phyloP scores from a whole-genome alignment of 2,888 invertebrate genomes.

The Exocentrus adspersus region DNA sequence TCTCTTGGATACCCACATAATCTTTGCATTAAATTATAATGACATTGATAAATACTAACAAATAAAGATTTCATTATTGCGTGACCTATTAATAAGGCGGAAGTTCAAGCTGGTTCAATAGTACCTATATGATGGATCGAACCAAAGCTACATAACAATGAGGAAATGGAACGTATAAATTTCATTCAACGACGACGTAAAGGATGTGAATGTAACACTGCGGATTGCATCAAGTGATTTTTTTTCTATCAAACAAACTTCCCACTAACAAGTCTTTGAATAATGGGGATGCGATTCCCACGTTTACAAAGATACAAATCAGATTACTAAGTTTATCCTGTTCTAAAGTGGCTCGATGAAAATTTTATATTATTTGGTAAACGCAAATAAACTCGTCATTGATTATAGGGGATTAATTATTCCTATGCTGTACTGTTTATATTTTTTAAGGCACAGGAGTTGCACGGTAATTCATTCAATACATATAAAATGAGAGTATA shows the following conservation, averaged over 20 bases:
- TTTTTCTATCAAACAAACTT: not conserved
- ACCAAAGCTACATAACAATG: constrained; percentile 19
- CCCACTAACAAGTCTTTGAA: not conserved
- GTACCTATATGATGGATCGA: constrained; percentile 19
- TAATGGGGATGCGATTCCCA: not conserved
- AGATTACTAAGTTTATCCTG: too few species aligned
- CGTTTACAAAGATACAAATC: not conserved
- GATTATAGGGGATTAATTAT: too few species aligned
- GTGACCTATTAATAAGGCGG: constrained; percentile 22
- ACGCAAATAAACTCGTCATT: too few species aligned
- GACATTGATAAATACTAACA: not conserved
- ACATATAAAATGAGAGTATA: too few species aligned
- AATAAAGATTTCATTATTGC: not conserved
- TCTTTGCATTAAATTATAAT: not conserved
- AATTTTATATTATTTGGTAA: too few species aligned
- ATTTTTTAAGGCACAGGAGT: too few species aligned
- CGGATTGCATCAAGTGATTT: not conserved
- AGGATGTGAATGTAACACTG: constrained; percentile 6
- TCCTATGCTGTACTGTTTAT: too few species aligned
- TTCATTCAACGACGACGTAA: constrained; percentile 5
- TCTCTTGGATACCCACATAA: too few species aligned
- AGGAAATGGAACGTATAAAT: constrained; percentile 20
- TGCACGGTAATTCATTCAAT: too few species aligned
- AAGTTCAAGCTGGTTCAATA: constrained; percentile 24
- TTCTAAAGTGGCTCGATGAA: too few species aligned